Percentiles rank a stretch among this genome's conserved stretches.
These are phyloP conservation scores for Eulemur rufifrons DNA, from an alignment of 2,113 vertebrate species.

Conservation along the genomic window DNA sequence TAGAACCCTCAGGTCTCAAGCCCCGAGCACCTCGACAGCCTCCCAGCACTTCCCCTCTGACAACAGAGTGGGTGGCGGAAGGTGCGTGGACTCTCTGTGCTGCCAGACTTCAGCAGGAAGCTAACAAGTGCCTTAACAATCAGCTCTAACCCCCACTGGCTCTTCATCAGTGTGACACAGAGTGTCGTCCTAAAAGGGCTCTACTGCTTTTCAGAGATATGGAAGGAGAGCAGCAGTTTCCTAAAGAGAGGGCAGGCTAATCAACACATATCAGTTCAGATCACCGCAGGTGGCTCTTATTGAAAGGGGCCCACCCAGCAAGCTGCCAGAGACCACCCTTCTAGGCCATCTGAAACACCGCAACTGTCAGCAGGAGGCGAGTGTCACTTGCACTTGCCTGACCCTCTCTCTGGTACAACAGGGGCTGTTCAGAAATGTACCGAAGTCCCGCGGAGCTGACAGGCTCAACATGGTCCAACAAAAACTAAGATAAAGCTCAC, in stretches of 20 bases:
- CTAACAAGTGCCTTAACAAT: background rate
- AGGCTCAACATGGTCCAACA: background rate
- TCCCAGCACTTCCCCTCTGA: background rate
- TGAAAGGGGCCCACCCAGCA: background rate
- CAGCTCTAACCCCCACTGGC: background rate
- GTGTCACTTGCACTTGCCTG: background rate
- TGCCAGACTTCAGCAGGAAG: background rate
- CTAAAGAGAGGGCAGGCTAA: background rate
- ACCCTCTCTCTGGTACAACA: background rate
- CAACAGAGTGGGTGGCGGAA: background rate
- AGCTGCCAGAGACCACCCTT: background rate
- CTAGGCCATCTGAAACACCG: background rate
- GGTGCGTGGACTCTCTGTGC: background rate
- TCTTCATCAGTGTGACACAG: background rate
- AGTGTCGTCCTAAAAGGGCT: background rate
- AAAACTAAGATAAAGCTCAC: constrained; percentile 59
- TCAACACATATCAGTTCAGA: background rate
- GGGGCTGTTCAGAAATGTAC: background rate
- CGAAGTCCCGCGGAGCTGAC: background rate
- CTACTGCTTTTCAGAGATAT: background rate
- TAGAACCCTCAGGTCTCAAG: background rate
- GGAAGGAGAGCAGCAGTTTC: background rate
- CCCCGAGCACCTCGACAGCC: fast-evolving
- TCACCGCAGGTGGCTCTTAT: background rate
- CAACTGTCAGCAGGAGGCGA: background rate